Conservation (phyloP, 2,888 invertebrate species). For the Liposcelis brunnea region DNA sequence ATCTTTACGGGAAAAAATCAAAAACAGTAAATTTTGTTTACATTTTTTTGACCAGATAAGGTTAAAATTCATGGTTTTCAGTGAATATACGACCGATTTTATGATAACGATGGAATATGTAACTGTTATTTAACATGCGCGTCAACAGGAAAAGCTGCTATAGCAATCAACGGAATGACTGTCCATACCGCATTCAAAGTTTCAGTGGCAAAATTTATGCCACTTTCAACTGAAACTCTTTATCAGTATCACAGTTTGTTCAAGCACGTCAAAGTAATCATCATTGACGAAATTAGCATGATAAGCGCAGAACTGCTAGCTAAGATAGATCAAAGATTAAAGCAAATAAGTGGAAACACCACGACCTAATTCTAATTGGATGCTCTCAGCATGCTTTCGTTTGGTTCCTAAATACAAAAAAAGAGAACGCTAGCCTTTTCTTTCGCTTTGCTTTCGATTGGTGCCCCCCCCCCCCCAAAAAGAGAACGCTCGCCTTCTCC, state of each 20-base stretch:
- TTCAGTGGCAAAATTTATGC: background rate
- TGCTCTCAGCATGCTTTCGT: too few species aligned
- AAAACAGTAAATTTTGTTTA: background rate
- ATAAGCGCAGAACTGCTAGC: conserved; percentile 20
- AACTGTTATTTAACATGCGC: conserved; percentile 25
- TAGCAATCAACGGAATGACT: conserved; percentile 24
- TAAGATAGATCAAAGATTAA: conserved; percentile 20
- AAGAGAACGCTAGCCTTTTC: too few species aligned
- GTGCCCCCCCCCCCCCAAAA: too few species aligned
- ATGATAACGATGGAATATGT: conserved; percentile 21
- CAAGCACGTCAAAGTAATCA: conserved; percentile 18
- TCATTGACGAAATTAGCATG: conserved; percentile 24
- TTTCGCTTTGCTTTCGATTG: too few species aligned
- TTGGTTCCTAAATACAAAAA: too few species aligned
- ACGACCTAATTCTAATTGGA: too few species aligned
- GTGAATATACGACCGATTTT: conserved; percentile 25
- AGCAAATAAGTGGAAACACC: conserved; percentile 22
- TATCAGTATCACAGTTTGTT: conserved; percentile 18
- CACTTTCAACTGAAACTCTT: conserved; percentile 14
- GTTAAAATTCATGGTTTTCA: too few species aligned
- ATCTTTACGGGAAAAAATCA: too few species aligned
- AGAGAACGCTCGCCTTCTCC: too few species aligned
- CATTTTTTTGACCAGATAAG: conserved; percentile 17
- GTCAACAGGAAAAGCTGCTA: conserved; percentile 24
- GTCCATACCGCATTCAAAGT: conserved; percentile 23